Conservation (phyloP, 2,888 invertebrate genomes). For the Caenorhabditis doughertyi region DNA sequence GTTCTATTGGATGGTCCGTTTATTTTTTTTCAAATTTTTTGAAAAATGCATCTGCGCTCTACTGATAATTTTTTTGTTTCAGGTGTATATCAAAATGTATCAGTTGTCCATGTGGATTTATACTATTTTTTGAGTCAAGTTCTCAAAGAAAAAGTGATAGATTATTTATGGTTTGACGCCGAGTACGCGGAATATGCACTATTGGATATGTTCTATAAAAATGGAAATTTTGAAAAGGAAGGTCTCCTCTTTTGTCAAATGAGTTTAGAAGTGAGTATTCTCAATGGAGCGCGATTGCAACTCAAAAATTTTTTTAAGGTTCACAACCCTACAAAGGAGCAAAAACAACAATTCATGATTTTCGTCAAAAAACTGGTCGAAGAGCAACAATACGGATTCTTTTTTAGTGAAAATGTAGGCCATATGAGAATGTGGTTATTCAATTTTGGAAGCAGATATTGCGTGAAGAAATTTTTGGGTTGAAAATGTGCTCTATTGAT, state of each 20-base stretch:
- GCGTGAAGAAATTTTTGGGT: constrained; percentile 31
- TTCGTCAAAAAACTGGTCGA: constrained; percentile 13
- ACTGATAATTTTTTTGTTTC: not conserved
- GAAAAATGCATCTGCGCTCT: no score
- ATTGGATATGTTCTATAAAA: constrained; percentile 44
- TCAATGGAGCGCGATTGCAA: not conserved
- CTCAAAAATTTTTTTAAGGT: constrained; percentile 27
- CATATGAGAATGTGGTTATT: constrained; percentile 34
- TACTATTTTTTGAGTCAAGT: constrained; percentile 41
- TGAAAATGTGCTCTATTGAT: not conserved
- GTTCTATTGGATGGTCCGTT: constrained; percentile 42
- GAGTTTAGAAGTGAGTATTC: constrained; percentile 38
- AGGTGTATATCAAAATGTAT: constrained; percentile 10
- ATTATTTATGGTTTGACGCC: constrained; percentile 55
- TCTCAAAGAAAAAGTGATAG: constrained; percentile 13
- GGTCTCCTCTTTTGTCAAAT: constrained; percentile 46
- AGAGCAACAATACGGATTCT: constrained; percentile 29
- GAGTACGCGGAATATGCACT: constrained; percentile 44
- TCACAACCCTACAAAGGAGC: constrained; percentile 6
- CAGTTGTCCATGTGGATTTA: constrained; percentile 42
- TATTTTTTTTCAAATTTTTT: no score
- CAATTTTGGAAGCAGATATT: constrained; percentile 38
- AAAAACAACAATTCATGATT: constrained; percentile 11
- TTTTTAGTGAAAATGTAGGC: constrained; percentile 13
- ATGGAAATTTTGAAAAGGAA: constrained; percentile 2